These are phyloP conservation scores for Stictonetta naevosa DNA, from an alignment of 2,113 vertebrate genomes.

Conservation along the genomic window DNA sequence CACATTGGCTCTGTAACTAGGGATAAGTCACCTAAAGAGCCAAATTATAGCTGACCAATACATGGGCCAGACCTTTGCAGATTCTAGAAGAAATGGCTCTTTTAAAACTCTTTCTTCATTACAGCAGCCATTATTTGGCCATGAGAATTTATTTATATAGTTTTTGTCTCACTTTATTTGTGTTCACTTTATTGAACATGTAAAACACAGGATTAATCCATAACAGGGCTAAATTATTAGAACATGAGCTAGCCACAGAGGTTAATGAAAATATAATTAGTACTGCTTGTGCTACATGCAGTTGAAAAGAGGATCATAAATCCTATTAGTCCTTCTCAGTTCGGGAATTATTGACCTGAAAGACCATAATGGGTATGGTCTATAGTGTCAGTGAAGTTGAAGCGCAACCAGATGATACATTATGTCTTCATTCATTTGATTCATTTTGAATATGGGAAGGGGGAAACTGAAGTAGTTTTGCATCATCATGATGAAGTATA, in stretches of 20 bases:
- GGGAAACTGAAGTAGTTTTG: not conserved
- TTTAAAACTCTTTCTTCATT: not conserved
- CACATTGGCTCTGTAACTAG: not conserved
- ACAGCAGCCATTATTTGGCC: not conserved
- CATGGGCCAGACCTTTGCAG: not conserved
- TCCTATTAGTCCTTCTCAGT: conserved; percentile 75
- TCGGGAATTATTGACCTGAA: conserved; percentile 77
- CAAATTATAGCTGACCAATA: not conserved
- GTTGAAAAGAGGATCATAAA: conserved; percentile 74
- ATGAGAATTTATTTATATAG: conserved; percentile 47
- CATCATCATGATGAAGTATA: not conserved
- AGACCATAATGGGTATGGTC: conserved; percentile 62
- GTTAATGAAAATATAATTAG: conserved; percentile 83
- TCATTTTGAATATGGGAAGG: not conserved
- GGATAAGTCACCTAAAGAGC: not conserved
- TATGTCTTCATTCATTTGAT: not conserved
- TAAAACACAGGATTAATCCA: conserved; percentile 66
- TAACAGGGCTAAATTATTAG: conserved; percentile 74
- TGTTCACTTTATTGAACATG: conserved; percentile 71
- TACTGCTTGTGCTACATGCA: conserved; percentile 69
- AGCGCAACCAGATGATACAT: not conserved
- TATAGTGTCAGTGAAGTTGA: conserved; percentile 41
- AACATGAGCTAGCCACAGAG: conserved; percentile 70
- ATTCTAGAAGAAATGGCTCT: not conserved
- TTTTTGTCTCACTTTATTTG: conserved; percentile 46